These are phyloP conservation scores for Chrysolina americana DNA, from an alignment of 2,888 invertebrate genomes.

Conservation along the genomic window DNA sequence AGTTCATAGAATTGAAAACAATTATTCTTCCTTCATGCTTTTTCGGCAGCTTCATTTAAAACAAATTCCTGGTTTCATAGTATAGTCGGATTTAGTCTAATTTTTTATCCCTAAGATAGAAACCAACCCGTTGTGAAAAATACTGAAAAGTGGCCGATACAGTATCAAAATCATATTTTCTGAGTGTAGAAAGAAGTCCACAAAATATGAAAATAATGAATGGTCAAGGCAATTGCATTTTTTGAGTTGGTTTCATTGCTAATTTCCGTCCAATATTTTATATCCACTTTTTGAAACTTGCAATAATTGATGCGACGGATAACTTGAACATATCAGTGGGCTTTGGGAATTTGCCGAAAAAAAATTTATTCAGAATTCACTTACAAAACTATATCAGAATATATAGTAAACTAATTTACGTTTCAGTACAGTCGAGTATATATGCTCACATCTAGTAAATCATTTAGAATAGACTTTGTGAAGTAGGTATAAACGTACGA, in stretches of 20 bases:
- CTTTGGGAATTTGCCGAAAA: not conserved
- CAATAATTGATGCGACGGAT: not conserved
- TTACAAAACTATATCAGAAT: not conserved
- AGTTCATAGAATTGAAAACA: not conserved
- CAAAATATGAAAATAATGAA: too few relatives aligned
- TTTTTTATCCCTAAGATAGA: too few relatives aligned
- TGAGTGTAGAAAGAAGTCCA: too few relatives aligned
- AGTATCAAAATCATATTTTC: too few relatives aligned
- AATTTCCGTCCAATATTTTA: not conserved
- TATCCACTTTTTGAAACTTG: not conserved
- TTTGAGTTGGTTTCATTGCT: too few relatives aligned
- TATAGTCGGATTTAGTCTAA: not conserved
- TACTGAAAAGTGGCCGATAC: not conserved
- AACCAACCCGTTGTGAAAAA: not conserved
- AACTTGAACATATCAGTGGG: not conserved
- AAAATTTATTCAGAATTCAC: not conserved
- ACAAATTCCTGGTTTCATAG: too few relatives aligned
- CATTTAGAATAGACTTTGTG: slow-evolving; percentile 5
- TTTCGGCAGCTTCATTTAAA: not conserved
- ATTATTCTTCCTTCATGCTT: not conserved
- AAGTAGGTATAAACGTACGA: not conserved
- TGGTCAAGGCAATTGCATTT: too few relatives aligned
- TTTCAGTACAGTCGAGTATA: not conserved
- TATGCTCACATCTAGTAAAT: not conserved
- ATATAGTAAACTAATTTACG: not conserved